Evolutionary conservation across 2,888 invertebrate species (phyloP).

Genomic region (Danaus chrysippus): DNA sequence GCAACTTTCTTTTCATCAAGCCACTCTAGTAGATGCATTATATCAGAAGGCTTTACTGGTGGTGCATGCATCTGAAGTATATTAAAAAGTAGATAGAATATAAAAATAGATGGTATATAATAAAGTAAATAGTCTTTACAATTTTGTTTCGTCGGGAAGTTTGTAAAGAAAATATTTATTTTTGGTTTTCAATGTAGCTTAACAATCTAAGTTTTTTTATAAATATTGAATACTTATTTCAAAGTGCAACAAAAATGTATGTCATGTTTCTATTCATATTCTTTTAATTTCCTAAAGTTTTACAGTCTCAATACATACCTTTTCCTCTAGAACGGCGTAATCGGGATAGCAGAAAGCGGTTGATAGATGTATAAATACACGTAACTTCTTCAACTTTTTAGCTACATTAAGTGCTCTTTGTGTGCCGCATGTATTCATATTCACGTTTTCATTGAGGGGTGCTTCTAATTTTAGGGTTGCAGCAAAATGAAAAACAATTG

Average conservation of each 20-base stretch:
- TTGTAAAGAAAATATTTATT: no score
- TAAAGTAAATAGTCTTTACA: no score
- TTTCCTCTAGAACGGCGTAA: slow-evolving; percentile 72
- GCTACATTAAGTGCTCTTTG: slow-evolving; percentile 86
- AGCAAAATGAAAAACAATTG: slow-evolving; percentile 94
- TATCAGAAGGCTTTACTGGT: slow-evolving; percentile 83
- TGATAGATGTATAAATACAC: slow-evolving; percentile 91
- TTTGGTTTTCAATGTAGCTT: no score
- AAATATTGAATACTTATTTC: no score
- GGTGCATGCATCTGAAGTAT: slow-evolving; percentile 82
- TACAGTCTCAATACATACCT: slow-evolving; percentile 40
- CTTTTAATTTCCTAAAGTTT: no score
- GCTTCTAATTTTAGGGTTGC: slow-evolving; percentile 95
- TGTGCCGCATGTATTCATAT: slow-evolving; percentile 95
- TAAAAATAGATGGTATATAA: no score
- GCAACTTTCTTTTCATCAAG: slow-evolving; percentile 83
- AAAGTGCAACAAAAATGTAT: no score
- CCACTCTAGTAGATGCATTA: slow-evolving; percentile 85
- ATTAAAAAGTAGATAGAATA: neutral
- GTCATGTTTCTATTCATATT: no score
- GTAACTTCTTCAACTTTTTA: slow-evolving; percentile 85
- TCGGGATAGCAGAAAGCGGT: slow-evolving; percentile 98
- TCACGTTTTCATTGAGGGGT: slow-evolving; percentile 89
- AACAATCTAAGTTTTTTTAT: no score
- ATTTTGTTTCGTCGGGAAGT: no score